A percentile compares a stretch with the other conserved stretches of the same genome.
Conservation (phyloP, 2,888 invertebrate genomes). For the Tenthredo mesomela region DNA sequence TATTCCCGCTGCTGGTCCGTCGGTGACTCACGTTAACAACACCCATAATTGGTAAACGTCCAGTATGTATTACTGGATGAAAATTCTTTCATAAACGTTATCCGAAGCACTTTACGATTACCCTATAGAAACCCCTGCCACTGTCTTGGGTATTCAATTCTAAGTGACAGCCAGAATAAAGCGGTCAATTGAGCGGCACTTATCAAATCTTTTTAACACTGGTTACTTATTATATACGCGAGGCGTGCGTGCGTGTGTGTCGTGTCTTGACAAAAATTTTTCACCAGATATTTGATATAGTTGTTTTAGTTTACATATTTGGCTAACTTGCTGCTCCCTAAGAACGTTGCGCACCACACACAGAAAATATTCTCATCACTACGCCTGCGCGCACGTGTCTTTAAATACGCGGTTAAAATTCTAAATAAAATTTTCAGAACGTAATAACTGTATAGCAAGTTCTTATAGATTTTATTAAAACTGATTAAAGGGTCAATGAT, state of each 20-base stretch:
- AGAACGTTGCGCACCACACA: not conserved
- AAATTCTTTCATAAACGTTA: conserved; percentile 13
- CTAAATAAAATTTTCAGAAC: not conserved
- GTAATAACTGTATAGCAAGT: too few species aligned
- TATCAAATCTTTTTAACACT: conserved; percentile 65
- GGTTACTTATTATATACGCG: not conserved
- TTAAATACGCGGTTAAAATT: conserved; percentile 11
- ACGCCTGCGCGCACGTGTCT: not conserved
- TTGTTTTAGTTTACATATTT: not conserved
- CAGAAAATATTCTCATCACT: not conserved
- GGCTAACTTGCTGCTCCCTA: not conserved
- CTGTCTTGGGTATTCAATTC: conserved; percentile 56
- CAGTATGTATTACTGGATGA: not conserved
- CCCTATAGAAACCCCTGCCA: not conserved
- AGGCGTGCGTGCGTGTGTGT: conserved; percentile 6
- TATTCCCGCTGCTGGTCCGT: conserved; percentile 45
- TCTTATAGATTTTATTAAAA: not conserved
- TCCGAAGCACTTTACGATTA: conserved; percentile 30
- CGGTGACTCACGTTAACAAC: conserved; percentile 63
- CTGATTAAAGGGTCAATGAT: not conserved
- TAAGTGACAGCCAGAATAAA: conserved; percentile 66
- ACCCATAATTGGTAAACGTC: conserved; percentile 51
- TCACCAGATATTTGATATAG: conserved; percentile 1
- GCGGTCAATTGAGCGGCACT: conserved; percentile 71
- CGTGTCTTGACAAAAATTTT: conserved; percentile 29